Evolutionary conservation across 1,140 invertebrate genomes (phyloP), one percentile per base, ranked within the genome.

Genomic region (Schlechtendalia chinensis): DNA sequence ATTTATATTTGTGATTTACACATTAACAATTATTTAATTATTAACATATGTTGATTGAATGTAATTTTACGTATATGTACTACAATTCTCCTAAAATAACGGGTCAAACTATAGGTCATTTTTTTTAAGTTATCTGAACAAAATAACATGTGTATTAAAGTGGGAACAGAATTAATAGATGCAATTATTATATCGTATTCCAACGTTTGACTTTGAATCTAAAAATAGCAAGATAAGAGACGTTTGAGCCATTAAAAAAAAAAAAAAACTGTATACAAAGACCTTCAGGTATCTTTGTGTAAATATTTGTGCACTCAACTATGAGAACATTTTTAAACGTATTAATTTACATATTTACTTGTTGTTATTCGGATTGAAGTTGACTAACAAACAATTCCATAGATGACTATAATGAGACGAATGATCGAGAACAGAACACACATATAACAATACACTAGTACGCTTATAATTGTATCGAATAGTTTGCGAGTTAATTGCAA

Each of bases 171-270:
- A 47, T 22, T 69, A 24, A 24, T 17, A 47, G 17, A 50, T 69
- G 8, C 22, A 47, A 47, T 17, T 50, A 69, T 27, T 16, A 27
- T 67, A 69, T 17, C 47, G 10, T 69, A 69, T 50, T 27, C 45
- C 39, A n/a, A 24, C 22, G 24, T 69, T 69, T 69, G 67, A 69
- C 67, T 69, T 69, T 69, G 39, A 50, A 69, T 69, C 39, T 69
- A 69, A 69, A 50, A 69, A 50, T 69, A 69, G 47, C 45, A 50
- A 8, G 67, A 69, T 69, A 50, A 69, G 67, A 69, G 39, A 69
- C n/a, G 14, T 69, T 69, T 47, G 2, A 47, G n/a, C 65, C 39
- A 69, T 69, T 50, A 69, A 50, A 69, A 69, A 47, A 47, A 27
- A 61, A n/a, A n/a, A n/a, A n/a, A 61, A 61, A 3, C 24, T 24